These are phyloP conservation scores for Megaceryle alcyon DNA, from an alignment of 2,797 vertebrate species.

Conservation along the genomic window DNA sequence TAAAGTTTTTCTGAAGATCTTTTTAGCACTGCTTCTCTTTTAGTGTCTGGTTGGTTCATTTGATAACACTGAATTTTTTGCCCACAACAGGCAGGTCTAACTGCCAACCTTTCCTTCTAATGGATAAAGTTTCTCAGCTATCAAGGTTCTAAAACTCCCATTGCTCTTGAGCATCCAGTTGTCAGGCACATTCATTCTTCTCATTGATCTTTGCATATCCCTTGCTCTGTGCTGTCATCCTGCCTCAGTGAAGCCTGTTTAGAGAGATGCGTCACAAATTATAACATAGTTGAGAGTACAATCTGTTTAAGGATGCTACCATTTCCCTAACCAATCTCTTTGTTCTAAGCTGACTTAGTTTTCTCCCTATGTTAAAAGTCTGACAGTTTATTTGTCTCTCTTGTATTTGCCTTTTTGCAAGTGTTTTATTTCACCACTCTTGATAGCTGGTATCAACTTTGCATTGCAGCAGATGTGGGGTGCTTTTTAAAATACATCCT, in stretches of 20 bases:
- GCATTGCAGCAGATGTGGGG: not conserved
- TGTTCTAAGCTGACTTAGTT: not conserved
- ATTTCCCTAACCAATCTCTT: not conserved
- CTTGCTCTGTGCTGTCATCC: not conserved
- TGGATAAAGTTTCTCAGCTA: not conserved
- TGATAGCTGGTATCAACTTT: not conserved
- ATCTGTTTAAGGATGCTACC: not conserved
- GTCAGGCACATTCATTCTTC: not conserved
- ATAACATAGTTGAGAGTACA: not conserved
- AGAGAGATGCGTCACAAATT: not conserved
- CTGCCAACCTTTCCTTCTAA: not conserved
- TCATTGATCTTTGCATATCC: not conserved
- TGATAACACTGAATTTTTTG: not conserved
- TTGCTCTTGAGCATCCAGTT: not conserved
- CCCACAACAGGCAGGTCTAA: not conserved
- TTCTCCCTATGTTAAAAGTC: not conserved
- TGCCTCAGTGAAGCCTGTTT: not conserved
- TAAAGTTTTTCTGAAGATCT: not conserved
- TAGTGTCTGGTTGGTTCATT: not conserved
- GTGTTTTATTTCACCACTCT: slow-evolving; percentile 41
- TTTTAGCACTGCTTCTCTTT: not conserved
- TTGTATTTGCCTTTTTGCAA: not conserved
- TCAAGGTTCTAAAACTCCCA: not conserved
- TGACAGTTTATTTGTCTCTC: not conserved
- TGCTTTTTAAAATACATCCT: slow-evolving; percentile 40